Evolutionary conservation across 1,140 invertebrate species (phyloP), one percentile per base, ranked within the genome.

Genomic region (Aradophagus sp.): DNA sequence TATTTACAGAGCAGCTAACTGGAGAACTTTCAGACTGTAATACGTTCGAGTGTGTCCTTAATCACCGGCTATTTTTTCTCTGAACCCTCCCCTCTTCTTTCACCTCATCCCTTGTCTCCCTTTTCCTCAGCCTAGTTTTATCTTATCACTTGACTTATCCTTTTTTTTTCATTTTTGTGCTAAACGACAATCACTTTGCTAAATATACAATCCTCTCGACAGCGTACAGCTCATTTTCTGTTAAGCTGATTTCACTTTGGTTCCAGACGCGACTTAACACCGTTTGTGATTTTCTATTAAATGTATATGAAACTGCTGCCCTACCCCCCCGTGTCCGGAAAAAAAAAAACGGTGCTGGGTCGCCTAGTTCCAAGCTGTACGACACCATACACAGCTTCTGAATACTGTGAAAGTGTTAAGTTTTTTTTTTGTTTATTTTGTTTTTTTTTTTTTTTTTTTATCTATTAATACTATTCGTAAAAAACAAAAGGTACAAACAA

Each of bases 331-430:
- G 20, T 23, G 4, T 4, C 19, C 14, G 7, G 14, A 17, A 26
- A n/a, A n/a, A n/a, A n/a, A n/a, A n/a, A n/a, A n/a, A n/a, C 17
- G 55, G 3, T 23, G 31, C 31, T 48, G 29, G 15, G 19, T 45
- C 34, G 36, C 31, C 23, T 44, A 23, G 23, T 15, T 48, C 42
- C 70, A 38, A 14, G 53, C 67, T 73, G 72, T 67, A 35, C 42
- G 73, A 76, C 75, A 74, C 76, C 73, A 69, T 74, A 77, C 71
- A 78, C 73, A 74, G 76, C 72, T 77, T 73, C n/a, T 73, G 73
- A 84, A 83, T 84, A 83, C 81, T 84, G 82, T 74, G 83, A 79
- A 75, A 76, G 74, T 78, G 75, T 76, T 78, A 79, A 81, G 76
- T 80, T 4, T 76, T 69, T 69, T n/a, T n/a, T n/a, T n/a, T n/a